Percentiles rank a stretch among this genome's conserved stretches.
Conservation (phyloP, 23 tunicate species). For the Pegea sp. region DNA sequence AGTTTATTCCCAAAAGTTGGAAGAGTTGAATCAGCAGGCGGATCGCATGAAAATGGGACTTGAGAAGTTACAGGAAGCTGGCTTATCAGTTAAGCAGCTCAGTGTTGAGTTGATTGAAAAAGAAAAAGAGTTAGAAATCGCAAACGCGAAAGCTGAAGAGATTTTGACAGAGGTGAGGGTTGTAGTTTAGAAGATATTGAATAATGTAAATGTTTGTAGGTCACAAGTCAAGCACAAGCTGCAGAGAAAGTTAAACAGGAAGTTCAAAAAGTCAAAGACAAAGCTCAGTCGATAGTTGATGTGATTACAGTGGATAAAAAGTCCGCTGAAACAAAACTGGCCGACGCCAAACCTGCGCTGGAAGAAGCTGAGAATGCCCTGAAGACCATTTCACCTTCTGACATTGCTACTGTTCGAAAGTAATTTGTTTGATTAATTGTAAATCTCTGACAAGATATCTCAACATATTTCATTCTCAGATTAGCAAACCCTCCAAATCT, state of each 20-base stretch:
- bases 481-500: conserved; percentile 72
- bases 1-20: conserved; percentile 35
- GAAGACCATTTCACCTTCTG: conserved; percentile 79
- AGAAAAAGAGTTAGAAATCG: conserved; percentile 85
- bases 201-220: conserved; percentile 9
- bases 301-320: conserved; percentile 52
- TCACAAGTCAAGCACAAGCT: conserved; percentile 75
- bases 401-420: conserved; percentile 85
- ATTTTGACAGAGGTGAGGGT: conserved; percentile 74
- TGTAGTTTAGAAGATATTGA: neutral
- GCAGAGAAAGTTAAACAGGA: conserved; percentile 78
- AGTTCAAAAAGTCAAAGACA: conserved; percentile 87
- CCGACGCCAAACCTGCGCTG: conserved; percentile 74
- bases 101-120: conserved; percentile 70
- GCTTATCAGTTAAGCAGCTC: conserved; percentile 32
- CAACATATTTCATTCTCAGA: conserved; percentile 2
- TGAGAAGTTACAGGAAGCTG: conserved; percentile 90
- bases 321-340: conserved; percentile 54
- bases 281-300: conserved; percentile 73
- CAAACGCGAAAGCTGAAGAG: conserved; percentile 43
- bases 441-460: neutral
- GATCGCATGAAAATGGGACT: conserved; percentile 66
- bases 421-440: neutral
- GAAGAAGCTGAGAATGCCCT: conserved; percentile 71
- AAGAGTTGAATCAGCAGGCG: conserved; percentile 63